Base-by-base conservation (phyloP, 2,888 invertebrate genomes). In the Sphinx pinastri region DNA sequence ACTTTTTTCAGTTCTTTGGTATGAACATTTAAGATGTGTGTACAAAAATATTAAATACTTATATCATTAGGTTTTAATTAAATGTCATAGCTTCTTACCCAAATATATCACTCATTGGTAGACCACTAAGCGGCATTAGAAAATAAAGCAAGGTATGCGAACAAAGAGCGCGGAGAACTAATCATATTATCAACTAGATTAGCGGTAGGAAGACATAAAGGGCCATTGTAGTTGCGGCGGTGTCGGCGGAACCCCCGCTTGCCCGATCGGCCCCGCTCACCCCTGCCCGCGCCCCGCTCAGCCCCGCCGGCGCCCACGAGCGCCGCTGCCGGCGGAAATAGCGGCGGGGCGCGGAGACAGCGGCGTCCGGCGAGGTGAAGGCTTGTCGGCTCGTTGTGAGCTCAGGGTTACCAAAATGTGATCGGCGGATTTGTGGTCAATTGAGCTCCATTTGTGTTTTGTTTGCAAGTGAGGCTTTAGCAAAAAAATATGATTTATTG, bases 261-360 rank as follows among this genome's bases (percentile, higher is more conserved):
- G 52, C 69, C 71, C 72, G 68, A 51, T 63, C 67, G 54, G n/a
- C n/a, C 54, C 58, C 38, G 58, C 25, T 58, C 55, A 75, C 45
- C 60, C 69, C 75, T 69, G 75, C 75, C 70, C 72, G 67, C 72
- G 74, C 71, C 78, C 71, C 75, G 78, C 79, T 79, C 74, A 12
- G 57, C 60, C 69, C 75, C 69, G 75, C 75, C 71, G 70, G 68
- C 67, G 70, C 71, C 75, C 80, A 71, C 76, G 75, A 74, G 75
- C 72, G 66, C 72, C 75, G 72, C 79, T 70, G 75, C 78, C 79
- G 80, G 75, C 87, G 92, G 92, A 92, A 89, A 87, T 88, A 86
- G 91, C 85, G 91, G 93, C 88, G 88, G 86, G 84, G 87, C 87
- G 84, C 91, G 89, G 92, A 92, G 92, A 92, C 93, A 89, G 88